Conservation (phyloP, 2,888 invertebrate species). For the Pardosa pseudoannulata region DNA sequence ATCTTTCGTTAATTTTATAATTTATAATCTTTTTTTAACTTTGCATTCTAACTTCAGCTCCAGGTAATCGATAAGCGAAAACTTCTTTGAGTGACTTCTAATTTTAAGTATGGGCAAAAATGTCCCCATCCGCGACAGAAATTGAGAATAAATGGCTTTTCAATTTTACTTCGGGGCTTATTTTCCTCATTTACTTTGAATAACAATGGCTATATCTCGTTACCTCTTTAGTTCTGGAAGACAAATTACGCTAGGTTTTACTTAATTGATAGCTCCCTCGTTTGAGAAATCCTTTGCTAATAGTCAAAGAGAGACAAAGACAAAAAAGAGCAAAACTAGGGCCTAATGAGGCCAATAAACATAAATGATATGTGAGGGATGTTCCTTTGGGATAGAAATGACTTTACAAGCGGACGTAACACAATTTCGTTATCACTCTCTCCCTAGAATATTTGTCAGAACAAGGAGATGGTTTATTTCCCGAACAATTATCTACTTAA, state of each 20-base stretch:
- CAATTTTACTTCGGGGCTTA: background rate
- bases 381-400: background rate
- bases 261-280: background rate
- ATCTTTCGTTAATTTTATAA: too few relatives aligned
- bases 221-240: background rate
- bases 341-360: background rate
- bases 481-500: too few relatives aligned
- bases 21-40: too few relatives aligned
- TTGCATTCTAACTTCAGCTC: too few relatives aligned
- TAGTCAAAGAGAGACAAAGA: background rate
- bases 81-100: too few relatives aligned
- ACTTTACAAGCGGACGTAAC: background rate
- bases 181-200: background rate
- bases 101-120: background rate
- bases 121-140: background rate
- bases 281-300: background rate
- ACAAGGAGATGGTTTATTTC: too few relatives aligned
- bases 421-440: background rate
- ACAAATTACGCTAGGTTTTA: background rate
- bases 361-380: background rate
- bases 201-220: background rate
- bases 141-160: background rate
- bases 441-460: background rate
- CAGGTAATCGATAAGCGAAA: too few relatives aligned
- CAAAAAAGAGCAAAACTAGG: background rate